These are phyloP conservation scores for Metaphire vulgaris DNA, from an alignment of 1,140 invertebrate species.

Conservation along the genomic window DNA sequence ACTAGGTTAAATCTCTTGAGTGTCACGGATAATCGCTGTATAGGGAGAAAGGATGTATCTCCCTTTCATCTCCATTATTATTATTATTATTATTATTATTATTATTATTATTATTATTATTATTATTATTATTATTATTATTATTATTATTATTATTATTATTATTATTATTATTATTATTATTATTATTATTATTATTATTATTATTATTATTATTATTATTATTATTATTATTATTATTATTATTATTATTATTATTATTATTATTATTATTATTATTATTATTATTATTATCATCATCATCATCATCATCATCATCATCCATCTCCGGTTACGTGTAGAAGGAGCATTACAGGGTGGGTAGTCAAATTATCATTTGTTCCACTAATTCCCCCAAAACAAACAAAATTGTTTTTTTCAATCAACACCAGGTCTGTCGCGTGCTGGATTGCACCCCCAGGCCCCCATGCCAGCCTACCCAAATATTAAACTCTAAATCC, in stretches of 20 bases:
- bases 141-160: conserved; percentile 4
- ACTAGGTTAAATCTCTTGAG: too few relatives aligned
- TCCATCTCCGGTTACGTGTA: too few relatives aligned
- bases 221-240: background rate
- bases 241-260: conserved; percentile 4
- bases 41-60: too few relatives aligned
- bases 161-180: conserved; percentile 4
- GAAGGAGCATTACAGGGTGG: too few relatives aligned
- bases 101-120: conserved; percentile 4
- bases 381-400: too few relatives aligned
- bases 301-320: background rate
- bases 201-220: conserved; percentile 4
- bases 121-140: conserved; percentile 4
- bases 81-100: conserved; percentile 4
- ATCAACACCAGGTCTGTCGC: too few relatives aligned
- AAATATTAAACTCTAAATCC: too few relatives aligned
- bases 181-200: conserved; percentile 1
- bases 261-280: conserved; percentile 4
- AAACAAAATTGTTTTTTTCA: too few relatives aligned
- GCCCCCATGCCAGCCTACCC: too few relatives aligned
- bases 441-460: too few relatives aligned
- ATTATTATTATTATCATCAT: background rate
- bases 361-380: too few relatives aligned
- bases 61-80: background rate
- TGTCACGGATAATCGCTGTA: too few relatives aligned